Evolutionary conservation across 2,888 invertebrate genomes (phyloP).

Genomic region (Sussaba pulchella): DNA sequence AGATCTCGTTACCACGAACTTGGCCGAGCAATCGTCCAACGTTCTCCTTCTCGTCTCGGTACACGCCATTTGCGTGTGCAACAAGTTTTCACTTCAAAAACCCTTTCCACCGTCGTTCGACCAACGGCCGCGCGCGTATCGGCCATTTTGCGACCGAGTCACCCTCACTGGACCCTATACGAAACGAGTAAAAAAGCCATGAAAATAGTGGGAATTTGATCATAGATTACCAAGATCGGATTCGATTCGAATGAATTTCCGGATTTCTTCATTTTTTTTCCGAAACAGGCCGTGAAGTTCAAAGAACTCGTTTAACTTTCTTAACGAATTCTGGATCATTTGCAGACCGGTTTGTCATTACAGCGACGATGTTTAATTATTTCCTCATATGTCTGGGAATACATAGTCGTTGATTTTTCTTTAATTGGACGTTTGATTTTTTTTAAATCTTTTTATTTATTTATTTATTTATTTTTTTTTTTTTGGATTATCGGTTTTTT

Average conservation of each 20-base stretch:
- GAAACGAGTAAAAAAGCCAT: slow-evolving; percentile 1
- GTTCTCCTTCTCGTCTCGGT: slow-evolving; percentile 18
- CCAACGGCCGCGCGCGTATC: neutral
- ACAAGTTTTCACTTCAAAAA: slow-evolving; percentile 35
- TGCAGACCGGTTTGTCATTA: too few relatives aligned
- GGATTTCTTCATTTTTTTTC: slow-evolving; percentile 15
- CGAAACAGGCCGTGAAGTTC: too few relatives aligned
- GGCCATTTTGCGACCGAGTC: neutral
- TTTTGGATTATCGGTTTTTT: too few relatives aligned
- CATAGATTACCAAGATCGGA: slow-evolving; percentile 1
- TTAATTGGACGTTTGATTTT: too few relatives aligned
- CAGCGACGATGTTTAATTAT: too few relatives aligned
- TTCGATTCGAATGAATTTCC: slow-evolving; percentile 23
- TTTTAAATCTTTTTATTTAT: too few relatives aligned
- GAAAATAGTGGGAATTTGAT: slow-evolving; percentile 18
- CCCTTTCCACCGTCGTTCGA: slow-evolving; percentile 23
- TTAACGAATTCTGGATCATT: too few relatives aligned
- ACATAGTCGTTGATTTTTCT: too few relatives aligned
- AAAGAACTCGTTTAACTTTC: too few relatives aligned
- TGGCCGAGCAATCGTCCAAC: too few relatives aligned
- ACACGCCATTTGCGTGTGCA: slow-evolving; percentile 30
- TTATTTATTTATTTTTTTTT: too few relatives aligned
- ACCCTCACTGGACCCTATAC: neutral
- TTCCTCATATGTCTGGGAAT: too few relatives aligned
- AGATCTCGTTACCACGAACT: slow-evolving; percentile 55